These are phyloP conservation scores for Rhynchopsitta pachyrhyncha DNA, from an alignment of 2,113 vertebrate genomes.

Conservation along the genomic window DNA sequence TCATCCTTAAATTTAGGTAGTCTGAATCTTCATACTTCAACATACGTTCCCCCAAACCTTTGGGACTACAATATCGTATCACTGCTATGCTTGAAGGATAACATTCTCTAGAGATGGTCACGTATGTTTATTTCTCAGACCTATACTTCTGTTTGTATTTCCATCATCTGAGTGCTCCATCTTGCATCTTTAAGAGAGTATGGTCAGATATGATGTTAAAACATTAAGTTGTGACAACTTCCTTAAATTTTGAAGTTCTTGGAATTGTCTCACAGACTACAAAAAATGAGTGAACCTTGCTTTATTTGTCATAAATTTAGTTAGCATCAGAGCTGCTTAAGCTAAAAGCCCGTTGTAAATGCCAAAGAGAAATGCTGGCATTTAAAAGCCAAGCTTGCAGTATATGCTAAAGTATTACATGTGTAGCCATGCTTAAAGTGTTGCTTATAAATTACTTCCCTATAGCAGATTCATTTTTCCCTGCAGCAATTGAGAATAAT, in stretches of 20 bases:
- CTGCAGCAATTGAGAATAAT: neutral
- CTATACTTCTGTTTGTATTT: neutral
- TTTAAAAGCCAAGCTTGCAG: neutral
- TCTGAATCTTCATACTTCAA: neutral
- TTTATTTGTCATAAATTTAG: neutral
- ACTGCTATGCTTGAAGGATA: neutral
- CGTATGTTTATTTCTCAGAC: neutral
- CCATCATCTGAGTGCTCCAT: neutral
- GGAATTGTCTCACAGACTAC: neutral
- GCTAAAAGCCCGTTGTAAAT: neutral
- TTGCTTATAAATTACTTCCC: constrained; percentile 1
- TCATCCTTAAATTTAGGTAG: neutral
- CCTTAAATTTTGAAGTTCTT: neutral
- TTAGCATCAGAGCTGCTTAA: neutral
- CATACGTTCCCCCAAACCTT: neutral
- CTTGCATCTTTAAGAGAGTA: neutral
- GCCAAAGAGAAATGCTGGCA: neutral
- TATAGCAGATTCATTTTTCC: neutral
- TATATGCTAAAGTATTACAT: neutral
- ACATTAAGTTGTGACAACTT: neutral
- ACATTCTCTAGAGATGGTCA: neutral
- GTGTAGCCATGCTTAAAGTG: neutral
- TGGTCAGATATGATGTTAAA: neutral
- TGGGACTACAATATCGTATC: neutral
- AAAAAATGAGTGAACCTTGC: neutral